Evolutionary conservation across 1,140 invertebrate genomes (phyloP).

Genomic region (Zeugodacus cucurbitae): DNA sequence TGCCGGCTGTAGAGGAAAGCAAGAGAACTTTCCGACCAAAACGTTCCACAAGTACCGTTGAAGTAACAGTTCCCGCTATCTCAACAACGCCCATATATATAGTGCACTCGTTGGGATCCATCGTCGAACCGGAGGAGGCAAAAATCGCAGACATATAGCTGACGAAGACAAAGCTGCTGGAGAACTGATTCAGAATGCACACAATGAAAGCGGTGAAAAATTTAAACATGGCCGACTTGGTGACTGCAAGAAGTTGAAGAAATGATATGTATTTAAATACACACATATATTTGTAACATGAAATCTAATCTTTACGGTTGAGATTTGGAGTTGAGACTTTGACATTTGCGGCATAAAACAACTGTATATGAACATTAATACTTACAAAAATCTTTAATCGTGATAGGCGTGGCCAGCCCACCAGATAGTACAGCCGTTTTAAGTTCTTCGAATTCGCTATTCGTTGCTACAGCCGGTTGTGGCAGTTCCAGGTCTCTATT

Average conservation of each 20-base stretch:
- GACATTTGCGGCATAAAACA: too few relatives aligned
- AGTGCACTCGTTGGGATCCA: conserved; percentile 73
- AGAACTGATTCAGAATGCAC: conserved; percentile 65
- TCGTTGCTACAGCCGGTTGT: conserved; percentile 44
- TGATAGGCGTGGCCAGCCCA: conserved; percentile 40
- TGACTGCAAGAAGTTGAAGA: conserved; percentile 45
- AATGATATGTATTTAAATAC: too few relatives aligned
- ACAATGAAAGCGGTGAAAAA: conserved; percentile 51
- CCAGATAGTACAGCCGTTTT: background rate
- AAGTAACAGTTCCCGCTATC: conserved; percentile 48
- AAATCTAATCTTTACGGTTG: too few relatives aligned
- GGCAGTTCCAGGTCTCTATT: conserved; percentile 44
- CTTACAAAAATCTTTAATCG: conserved; percentile 56
- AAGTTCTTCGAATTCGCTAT: conserved; percentile 35
- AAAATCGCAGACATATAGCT: conserved; percentile 75
- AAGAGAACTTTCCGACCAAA: conserved; percentile 47
- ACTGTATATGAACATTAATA: too few relatives aligned
- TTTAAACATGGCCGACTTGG: conserved; percentile 50
- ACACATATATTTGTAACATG: too few relatives aligned
- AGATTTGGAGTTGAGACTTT: too few relatives aligned
- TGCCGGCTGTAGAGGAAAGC: conserved; percentile 42
- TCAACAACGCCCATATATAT: conserved; percentile 76
- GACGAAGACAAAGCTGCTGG: conserved; percentile 69
- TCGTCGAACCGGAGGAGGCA: conserved; percentile 69
- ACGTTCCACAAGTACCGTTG: conserved; percentile 46